Conservation (phyloP, 2,113 vertebrate species). For the Gasterosteus aculeatus region DNA sequence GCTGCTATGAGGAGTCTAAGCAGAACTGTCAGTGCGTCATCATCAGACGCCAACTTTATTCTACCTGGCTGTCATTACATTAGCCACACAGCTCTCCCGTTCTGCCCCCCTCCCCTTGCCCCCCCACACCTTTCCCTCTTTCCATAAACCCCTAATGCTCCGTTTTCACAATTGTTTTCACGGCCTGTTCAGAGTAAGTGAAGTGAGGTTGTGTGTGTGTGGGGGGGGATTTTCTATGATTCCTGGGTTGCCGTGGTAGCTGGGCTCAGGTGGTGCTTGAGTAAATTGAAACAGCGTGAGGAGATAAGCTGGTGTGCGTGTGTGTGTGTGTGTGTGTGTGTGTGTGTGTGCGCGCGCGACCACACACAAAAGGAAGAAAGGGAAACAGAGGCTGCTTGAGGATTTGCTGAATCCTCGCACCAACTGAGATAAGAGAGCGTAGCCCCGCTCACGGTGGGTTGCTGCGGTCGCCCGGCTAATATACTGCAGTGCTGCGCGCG, state of each 20-base stretch:
- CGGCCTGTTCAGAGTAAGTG: conserved; percentile 71
- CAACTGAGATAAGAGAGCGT: conserved; percentile 75
- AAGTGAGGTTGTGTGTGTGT: conserved; percentile 72
- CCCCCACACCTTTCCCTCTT: conserved; percentile 42
- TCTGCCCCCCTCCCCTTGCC: conserved; percentile 26
- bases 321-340: not conserved
- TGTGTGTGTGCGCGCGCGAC: not conserved
- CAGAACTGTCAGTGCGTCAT: conserved; percentile 44
- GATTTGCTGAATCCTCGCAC: conserved; percentile 77
- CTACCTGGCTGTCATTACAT: conserved; percentile 67
- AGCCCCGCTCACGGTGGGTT: conserved; percentile 71
- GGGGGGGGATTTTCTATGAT: conserved; percentile 73
- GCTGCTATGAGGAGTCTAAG: not conserved
- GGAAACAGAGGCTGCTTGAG: conserved; percentile 63
- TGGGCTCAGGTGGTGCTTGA: conserved; percentile 77
- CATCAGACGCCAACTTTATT: conserved; percentile 53
- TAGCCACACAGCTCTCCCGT: conserved; percentile 66
- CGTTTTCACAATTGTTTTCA: conserved; percentile 81
- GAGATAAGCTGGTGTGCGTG: conserved; percentile 71
- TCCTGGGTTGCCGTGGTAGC: conserved; percentile 76
- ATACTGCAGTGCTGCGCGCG: conserved; percentile 64
- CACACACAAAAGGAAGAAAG: conserved; percentile 29
- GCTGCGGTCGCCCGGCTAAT: conserved; percentile 70
- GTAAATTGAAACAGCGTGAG: conserved; percentile 80
- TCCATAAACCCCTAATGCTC: conserved; percentile 72